Conservation (phyloP, 2,888 invertebrate species). For the Chelonus formosanus region DNA sequence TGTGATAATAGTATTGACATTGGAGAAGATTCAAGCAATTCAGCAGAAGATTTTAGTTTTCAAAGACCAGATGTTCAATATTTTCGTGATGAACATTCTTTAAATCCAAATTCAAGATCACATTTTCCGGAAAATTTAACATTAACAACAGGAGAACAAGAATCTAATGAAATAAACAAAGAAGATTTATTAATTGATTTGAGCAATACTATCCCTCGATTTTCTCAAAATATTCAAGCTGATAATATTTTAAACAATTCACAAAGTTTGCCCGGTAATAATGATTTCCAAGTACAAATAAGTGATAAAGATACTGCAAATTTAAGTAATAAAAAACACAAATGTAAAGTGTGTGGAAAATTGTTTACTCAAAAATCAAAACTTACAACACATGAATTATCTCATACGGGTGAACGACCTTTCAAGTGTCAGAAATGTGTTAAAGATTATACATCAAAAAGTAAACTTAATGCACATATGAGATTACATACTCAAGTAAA, state of each 20-base stretch:
- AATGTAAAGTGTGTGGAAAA: slow-evolving; percentile 53
- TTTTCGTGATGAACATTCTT: slow-evolving; percentile 38
- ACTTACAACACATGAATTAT: slow-evolving; percentile 51
- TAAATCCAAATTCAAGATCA: slow-evolving; percentile 46
- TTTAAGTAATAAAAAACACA: slow-evolving; percentile 44
- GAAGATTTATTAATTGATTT: slow-evolving; percentile 32
- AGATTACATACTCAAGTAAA: slow-evolving; percentile 58
- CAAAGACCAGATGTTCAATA: slow-evolving; percentile 44
- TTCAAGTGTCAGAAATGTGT: slow-evolving; percentile 56
- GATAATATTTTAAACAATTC: slow-evolving; percentile 36
- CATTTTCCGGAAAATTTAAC: slow-evolving; percentile 43
- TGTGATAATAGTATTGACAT: slow-evolving; percentile 55
- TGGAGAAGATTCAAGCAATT: slow-evolving; percentile 50
- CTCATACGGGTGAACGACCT: slow-evolving; percentile 54
- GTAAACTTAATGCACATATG: slow-evolving; percentile 60
- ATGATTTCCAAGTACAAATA: slow-evolving; percentile 36
- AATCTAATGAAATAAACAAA: slow-evolving; percentile 15
- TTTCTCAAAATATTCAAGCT: slow-evolving; percentile 36
- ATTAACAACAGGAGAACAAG: slow-evolving; percentile 25
- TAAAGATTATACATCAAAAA: slow-evolving; percentile 59
- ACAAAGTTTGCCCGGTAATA: slow-evolving; percentile 30
- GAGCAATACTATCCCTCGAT: slow-evolving; percentile 35
- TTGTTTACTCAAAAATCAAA: slow-evolving; percentile 57
- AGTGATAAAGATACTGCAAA: slow-evolving; percentile 22
- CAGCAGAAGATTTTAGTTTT: slow-evolving; percentile 49